These are phyloP conservation scores for Lobophora halterata DNA, from an alignment of 2,888 invertebrate species.

Conservation along the genomic window DNA sequence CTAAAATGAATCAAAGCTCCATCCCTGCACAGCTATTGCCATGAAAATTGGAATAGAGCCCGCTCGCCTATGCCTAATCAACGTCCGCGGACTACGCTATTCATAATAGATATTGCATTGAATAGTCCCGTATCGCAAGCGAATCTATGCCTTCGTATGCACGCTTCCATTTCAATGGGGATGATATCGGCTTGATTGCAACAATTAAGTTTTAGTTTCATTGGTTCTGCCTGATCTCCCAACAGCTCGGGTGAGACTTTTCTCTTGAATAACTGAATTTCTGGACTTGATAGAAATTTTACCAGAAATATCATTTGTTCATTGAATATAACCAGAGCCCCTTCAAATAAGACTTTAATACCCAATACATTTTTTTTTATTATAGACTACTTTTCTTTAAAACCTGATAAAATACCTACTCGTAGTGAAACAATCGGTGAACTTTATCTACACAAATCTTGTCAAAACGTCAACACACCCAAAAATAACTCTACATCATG, in stretches of 20 bases:
- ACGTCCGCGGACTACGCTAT: slow-evolving; percentile 53
- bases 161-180: slow-evolving; percentile 52
- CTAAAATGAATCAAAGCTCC: no score
- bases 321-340: no score
- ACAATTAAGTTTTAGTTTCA: slow-evolving; percentile 19
- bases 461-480: slow-evolving; percentile 12
- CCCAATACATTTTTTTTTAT: no score
- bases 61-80: slow-evolving; percentile 56
- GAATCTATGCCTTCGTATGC: slow-evolving; percentile 56
- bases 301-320: no score
- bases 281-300: no score
- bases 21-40: slow-evolving; percentile 19
- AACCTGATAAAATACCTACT: no score
- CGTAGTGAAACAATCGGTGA: no score
- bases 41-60: slow-evolving; percentile 70
- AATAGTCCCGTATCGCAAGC: slow-evolving; percentile 58
- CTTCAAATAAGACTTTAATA: no score
- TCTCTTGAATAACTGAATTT: no score
- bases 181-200: slow-evolving; percentile 25
- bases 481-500: slow-evolving; percentile 4
- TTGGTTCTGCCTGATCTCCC: neutral
- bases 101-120: slow-evolving; percentile 70
- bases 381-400: no score
- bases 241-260: no score
- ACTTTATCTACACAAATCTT: no score